Evolutionary conservation across 2,797 vertebrate genomes (phyloP).

Genomic region (Poecilia wingei): DNA sequence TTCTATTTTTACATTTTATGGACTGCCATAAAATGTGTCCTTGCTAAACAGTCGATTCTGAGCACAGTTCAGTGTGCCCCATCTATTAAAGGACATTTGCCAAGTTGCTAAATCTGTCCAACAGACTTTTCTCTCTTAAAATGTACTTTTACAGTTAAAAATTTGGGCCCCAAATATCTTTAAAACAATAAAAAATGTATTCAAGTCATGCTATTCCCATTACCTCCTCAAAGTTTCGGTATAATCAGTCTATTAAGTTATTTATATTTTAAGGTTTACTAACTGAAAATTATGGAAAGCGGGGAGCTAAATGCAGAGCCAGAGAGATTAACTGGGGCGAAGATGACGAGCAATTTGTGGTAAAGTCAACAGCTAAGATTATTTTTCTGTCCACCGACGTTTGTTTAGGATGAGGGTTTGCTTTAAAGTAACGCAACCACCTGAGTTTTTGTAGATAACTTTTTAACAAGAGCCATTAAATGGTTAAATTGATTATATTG

Average conservation of each 20-base stretch:
- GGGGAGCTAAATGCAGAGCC: slow-evolving; percentile 5
- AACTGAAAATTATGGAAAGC: slow-evolving; percentile 3
- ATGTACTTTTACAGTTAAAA: not conserved
- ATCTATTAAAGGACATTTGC: not conserved
- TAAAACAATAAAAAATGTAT: not conserved
- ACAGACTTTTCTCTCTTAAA: not conserved
- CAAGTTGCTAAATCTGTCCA: not conserved
- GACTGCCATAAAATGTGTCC: not conserved
- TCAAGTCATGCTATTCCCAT: not conserved
- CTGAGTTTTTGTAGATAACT: not conserved
- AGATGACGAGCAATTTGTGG: not conserved
- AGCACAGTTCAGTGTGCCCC: not conserved
- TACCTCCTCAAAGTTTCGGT: not conserved
- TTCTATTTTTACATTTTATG: not conserved
- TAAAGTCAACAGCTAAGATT: not conserved
- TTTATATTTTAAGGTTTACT: not conserved
- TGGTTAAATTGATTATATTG: not conserved
- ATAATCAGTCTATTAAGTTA: not conserved
- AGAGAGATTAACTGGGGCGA: slow-evolving; percentile 19
- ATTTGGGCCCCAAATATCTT: not conserved
- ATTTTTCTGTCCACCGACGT: not conserved
- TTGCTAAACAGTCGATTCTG: not conserved
- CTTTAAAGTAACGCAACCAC: not conserved
- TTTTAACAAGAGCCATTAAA: not conserved
- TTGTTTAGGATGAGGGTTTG: not conserved